phyloP scores from a whole-genome alignment of 2,113 vertebrate genomes.

The Crocuta crocuta region DNA sequence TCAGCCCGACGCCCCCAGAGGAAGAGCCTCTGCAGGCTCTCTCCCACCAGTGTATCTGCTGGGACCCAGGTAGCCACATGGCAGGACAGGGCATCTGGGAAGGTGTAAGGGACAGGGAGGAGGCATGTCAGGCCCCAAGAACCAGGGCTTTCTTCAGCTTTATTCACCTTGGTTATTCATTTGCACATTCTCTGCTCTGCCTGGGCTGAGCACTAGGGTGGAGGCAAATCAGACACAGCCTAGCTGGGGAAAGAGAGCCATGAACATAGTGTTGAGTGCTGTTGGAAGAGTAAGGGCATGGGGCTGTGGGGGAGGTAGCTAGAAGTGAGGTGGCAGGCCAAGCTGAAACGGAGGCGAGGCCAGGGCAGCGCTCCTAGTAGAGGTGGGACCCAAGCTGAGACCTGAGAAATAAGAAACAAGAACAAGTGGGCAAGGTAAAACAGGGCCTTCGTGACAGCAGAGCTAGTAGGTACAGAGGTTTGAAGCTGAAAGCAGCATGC shows the following conservation, averaged over 20 bases:
- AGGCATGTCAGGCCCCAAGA: background rate
- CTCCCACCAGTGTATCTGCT: background rate
- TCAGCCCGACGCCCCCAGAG: background rate
- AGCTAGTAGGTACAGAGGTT: background rate
- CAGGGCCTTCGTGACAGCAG: background rate
- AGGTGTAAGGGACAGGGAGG: background rate
- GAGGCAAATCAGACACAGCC: background rate
- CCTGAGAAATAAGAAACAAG: background rate
- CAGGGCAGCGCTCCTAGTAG: background rate
- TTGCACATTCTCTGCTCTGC: background rate
- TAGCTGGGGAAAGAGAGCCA: background rate
- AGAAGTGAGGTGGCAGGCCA: background rate
- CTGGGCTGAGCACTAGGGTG: background rate
- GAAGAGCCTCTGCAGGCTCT: background rate
- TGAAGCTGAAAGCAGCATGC: background rate
- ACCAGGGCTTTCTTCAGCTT: background rate
- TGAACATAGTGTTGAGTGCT: background rate
- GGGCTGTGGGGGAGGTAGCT: background rate
- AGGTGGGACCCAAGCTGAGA: background rate
- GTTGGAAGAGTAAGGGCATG: background rate
- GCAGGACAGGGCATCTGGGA: background rate
- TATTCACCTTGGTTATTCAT: background rate
- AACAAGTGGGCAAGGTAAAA: background rate
- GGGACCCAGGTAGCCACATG: background rate
- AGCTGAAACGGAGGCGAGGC: background rate